Evolutionary conservation across 2,797 vertebrate genomes (phyloP).

Genomic region (Alfaro cultratus): DNA sequence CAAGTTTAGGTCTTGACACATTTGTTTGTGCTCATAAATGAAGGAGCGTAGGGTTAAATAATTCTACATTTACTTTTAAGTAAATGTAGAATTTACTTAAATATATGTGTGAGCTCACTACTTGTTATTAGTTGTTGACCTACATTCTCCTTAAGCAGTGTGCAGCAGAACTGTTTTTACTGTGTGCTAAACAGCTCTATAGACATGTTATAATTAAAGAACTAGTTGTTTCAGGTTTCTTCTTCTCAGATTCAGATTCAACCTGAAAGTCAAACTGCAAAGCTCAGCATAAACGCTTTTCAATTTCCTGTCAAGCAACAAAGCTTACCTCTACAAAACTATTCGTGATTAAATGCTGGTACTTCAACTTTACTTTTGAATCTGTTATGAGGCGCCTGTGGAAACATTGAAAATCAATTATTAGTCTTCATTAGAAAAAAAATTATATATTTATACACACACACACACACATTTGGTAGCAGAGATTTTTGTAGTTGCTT

Average conservation of each 20-base stretch:
- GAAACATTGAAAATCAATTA: slow-evolving; percentile 50
- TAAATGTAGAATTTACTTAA: too few species aligned
- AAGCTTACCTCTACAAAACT: slow-evolving; percentile 99
- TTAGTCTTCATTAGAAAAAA: slow-evolving; percentile 38
- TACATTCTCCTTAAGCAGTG: not conserved
- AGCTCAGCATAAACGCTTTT: slow-evolving; percentile 13
- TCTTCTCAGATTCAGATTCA: not conserved
- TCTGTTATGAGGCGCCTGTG: slow-evolving; percentile 98
- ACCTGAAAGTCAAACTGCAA: not conserved
- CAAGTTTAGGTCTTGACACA: not conserved
- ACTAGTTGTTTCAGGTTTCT: not conserved
- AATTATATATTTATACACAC: not conserved
- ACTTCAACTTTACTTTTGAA: slow-evolving; percentile 99
- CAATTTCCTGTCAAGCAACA: slow-evolving; percentile 14
- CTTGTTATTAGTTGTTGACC: not conserved
- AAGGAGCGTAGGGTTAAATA: not conserved
- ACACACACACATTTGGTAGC: not conserved
- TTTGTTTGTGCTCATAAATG: not conserved
- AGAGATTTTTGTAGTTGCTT: not conserved
- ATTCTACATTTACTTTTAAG: not conserved
- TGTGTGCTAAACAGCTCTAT: not conserved
- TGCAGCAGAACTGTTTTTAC: not conserved
- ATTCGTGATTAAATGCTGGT: slow-evolving; percentile 99
- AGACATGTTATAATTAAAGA: not conserved
- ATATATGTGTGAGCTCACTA: not conserved